Evolutionary conservation across 1,140 invertebrate species (phyloP), one percentile per base, ranked within the genome.

Genomic region (Tribolium madens): DNA sequence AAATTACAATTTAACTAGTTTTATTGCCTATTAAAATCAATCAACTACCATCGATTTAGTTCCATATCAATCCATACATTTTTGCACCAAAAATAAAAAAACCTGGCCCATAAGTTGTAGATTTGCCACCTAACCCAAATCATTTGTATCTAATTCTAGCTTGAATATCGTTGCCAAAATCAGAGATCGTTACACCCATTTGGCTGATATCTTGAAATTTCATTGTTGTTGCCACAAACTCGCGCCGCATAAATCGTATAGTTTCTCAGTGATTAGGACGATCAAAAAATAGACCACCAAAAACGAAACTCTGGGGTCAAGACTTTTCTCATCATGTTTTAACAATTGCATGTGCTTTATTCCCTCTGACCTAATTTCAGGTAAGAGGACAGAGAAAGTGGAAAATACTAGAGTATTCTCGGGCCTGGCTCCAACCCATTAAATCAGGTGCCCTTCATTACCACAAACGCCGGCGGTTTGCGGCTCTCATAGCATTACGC

Each of bases 381-480:
- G 5, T 10, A 15, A 52, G 15, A 52, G 14, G 53, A 26, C 53
- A 60, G 10, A 10, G 57, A 33, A 64, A 14, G 57, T 57, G 52
- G 52, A 57, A 42, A 57, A 57, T 57, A 14, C 57, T 64, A 36
- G 57, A 64, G 57, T 33, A 10, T 64, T n/a, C 57, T 18, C 53
- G 18, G 53, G 15, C 57, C 53, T 26, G 17, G 21, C 57, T 64
- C 57, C 14, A 33, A 64, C 57, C 57, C 57, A 64, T 64, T 64
- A 64, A 64, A 64, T 64, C 57, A 64, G 57, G 57, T 64, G 57
- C 57, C 57, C 57, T 64, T 64, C 57, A 64, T 64, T 64, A 64
- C 57, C 26, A 26, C 57, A 64, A 64, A 64, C 57, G 57, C 21
- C 57, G 21, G 3, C 57, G 57, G 57, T 64, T 64, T 64, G 57